These are phyloP conservation scores for Saturnia pavonia DNA, from an alignment of 2,888 invertebrate genomes.

Conservation along the genomic window DNA sequence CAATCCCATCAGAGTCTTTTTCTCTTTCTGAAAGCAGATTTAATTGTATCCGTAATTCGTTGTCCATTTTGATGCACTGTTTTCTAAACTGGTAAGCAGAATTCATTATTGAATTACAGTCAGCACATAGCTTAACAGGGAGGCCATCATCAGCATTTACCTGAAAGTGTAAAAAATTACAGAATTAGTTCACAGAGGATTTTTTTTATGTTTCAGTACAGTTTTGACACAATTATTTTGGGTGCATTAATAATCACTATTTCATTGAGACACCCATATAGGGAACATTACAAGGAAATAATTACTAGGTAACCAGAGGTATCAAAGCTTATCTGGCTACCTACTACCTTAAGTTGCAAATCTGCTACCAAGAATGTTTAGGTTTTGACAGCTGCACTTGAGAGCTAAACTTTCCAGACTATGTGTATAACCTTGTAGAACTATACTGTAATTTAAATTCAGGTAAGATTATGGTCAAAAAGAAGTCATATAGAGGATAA, in stretches of 20 bases:
- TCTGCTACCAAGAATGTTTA: not conserved
- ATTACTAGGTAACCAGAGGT: not conserved
- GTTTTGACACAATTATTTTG: not conserved
- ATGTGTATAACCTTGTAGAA: too few relatives aligned
- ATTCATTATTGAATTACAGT: constrained; percentile 62
- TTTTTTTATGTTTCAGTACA: not conserved
- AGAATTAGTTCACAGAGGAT: not conserved
- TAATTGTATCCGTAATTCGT: constrained; percentile 64
- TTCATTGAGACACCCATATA: not conserved
- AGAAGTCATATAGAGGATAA: too few relatives aligned
- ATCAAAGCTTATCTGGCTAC: not conserved
- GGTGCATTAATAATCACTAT: not conserved
- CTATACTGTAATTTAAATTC: too few relatives aligned
- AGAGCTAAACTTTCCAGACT: too few relatives aligned
- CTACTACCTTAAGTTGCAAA: not conserved
- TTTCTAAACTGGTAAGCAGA: constrained; percentile 69
- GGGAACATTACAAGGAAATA: not conserved
- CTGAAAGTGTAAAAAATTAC: constrained; percentile 50
- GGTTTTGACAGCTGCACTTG: not conserved
- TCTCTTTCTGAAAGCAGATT: constrained; percentile 38
- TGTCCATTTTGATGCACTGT: constrained; percentile 74
- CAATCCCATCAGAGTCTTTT: constrained; percentile 32
- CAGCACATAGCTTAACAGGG: constrained; percentile 68
- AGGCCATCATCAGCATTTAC: constrained; percentile 65
- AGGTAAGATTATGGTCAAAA: too few relatives aligned